Conservation (phyloP, 2,888 invertebrate genomes). For the Sinhomidia bicolor region DNA sequence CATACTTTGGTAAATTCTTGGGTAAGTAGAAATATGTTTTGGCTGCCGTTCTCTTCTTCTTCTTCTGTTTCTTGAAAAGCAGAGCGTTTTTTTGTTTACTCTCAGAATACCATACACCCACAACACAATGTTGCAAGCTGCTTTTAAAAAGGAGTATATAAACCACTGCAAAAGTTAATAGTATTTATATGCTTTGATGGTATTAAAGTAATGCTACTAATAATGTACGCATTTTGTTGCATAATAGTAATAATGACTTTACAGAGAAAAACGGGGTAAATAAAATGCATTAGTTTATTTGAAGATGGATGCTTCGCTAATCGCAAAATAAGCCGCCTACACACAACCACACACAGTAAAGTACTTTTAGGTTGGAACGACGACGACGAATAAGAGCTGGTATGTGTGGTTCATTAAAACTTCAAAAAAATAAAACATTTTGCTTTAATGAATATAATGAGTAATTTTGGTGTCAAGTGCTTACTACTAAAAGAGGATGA, state of each 20-base stretch:
- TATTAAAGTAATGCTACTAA: too few relatives aligned
- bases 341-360: not conserved
- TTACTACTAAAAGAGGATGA: too few relatives aligned
- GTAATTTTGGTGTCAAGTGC: conserved; percentile 36
- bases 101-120: not conserved
- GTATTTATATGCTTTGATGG: not conserved
- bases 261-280: not conserved
- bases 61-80: too few relatives aligned
- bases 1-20: conserved; percentile 46
- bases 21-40: conserved; percentile 12
- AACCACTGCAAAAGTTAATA: too few relatives aligned
- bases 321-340: not conserved
- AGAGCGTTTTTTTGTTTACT: conserved; percentile 4
- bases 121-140: not conserved
- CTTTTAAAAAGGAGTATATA: too few relatives aligned
- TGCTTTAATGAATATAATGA: conserved; percentile 31
- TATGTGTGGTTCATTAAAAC: conserved; percentile 34
- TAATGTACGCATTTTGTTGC: too few relatives aligned
- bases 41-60: too few relatives aligned
- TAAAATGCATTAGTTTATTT: not conserved
- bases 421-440: conserved; percentile 8
- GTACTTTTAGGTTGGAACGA: too few relatives aligned
- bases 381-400: not conserved
- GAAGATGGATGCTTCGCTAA: conserved; percentile 22
- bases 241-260: too few relatives aligned